A percentile compares a stretch with the other conserved stretches of the same genome.
Evolutionary conservation across 2,888 invertebrate species (phyloP).

Genomic region (Megastigmus dorsalis): DNA sequence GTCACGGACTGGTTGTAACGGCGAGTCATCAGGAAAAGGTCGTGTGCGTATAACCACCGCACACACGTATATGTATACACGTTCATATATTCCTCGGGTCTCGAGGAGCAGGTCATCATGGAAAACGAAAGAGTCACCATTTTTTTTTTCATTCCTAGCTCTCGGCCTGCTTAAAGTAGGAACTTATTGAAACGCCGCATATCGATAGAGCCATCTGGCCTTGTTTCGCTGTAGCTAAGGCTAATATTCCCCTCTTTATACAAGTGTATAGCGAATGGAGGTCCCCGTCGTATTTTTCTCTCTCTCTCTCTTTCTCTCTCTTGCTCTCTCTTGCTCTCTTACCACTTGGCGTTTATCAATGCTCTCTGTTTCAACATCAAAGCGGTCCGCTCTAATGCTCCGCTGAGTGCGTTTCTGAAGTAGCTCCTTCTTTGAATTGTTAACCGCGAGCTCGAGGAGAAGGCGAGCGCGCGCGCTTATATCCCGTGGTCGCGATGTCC

Average conservation of each 20-base stretch:
- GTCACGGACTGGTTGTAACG: slow-evolving; percentile 43
- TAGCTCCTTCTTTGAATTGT: slow-evolving; percentile 61
- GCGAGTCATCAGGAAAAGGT: slow-evolving; percentile 40
- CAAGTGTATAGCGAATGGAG: slow-evolving; percentile 17
- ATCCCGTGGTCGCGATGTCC: slow-evolving; percentile 1
- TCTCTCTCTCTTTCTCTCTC: slow-evolving; percentile 22
- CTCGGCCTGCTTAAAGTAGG: slow-evolving; percentile 31
- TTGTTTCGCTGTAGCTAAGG: slow-evolving; percentile 32
- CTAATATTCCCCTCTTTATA: slow-evolving; percentile 41
- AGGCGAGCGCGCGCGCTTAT: slow-evolving; percentile 8
- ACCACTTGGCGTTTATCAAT: slow-evolving; percentile 61
- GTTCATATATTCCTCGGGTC: neutral
- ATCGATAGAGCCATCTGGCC: slow-evolving; percentile 53
- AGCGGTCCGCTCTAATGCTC: slow-evolving; percentile 60
- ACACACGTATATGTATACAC: no score
- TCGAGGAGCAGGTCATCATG: no score
- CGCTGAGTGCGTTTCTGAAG: slow-evolving; percentile 59
- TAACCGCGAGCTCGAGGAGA: slow-evolving; percentile 48
- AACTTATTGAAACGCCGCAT: slow-evolving; percentile 47
- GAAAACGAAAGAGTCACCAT: slow-evolving; percentile 36
- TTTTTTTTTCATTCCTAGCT: slow-evolving; percentile 37
- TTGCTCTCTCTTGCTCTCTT: slow-evolving; percentile 23
- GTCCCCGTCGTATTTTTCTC: neutral
- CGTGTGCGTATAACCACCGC: no score
- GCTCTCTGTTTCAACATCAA: slow-evolving; percentile 64